Base-by-base conservation (phyloP, 2,113 vertebrate species). In the Halcyon malimbica region DNA sequence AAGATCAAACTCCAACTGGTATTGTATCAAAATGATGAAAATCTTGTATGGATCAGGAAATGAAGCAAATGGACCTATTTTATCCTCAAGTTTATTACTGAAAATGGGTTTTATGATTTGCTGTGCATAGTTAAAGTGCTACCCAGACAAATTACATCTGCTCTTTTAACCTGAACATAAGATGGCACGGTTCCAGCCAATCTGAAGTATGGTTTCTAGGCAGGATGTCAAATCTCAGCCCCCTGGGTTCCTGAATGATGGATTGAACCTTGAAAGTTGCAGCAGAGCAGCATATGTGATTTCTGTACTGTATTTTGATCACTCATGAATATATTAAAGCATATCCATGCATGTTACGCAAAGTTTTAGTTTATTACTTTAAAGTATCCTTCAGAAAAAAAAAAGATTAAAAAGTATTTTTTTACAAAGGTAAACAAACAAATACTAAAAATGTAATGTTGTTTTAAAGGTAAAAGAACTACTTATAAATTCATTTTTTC, bases 91-190 rank as follows among this genome's bases (percentile, higher is more conserved):
- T 97, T 95, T 92, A 97, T 97, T 97, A 97, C 93, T 87, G 96
- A 96, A 96, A 97, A 96, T 94, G 94, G 95, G 94, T 92, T 97
- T 97, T 96, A 91, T 86, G 74, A 87, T 97, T 96, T 97, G 93
- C 94, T 89, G 86, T 64, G 79, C 96, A 96, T 89, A 96, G 82
- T 92, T 97, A 96, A 97, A 98, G 81, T 86, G 96, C 96, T 97
- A 97, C 77, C 91, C 93, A 97, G 95, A 96, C 96, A 97, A 98
- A 97, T 96, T 97, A 94, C 97, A 97, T 94, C 96, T 98, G 96
- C 92, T 98, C 96, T 97, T 98, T 97, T 97, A 97, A 98, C 97
- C 91, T 97, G 96, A 97, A 97, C 95, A 97, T 96, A 96, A 97
- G 96, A 97, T 97, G 96, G 96, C 97, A 96, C 82, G 73, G 95